phyloP scores from a whole-genome alignment of 2,113 vertebrate genomes.

The Dryoscopus gambensis region DNA sequence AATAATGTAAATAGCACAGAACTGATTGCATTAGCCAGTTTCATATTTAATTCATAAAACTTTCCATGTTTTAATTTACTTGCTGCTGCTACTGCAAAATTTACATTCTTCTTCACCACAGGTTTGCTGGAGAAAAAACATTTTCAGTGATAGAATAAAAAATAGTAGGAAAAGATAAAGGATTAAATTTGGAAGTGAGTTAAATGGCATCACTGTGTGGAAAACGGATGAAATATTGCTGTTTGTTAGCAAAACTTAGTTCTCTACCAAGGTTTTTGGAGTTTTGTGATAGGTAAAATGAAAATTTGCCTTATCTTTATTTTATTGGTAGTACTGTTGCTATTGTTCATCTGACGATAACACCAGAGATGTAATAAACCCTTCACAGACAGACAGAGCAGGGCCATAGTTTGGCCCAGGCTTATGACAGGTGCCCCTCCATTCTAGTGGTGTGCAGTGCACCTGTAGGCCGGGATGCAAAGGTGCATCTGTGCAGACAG shows the following conservation, averaged over 20 bases:
- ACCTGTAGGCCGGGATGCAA: not conserved
- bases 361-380: not conserved
- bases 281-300: not conserved
- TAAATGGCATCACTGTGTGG: not conserved
- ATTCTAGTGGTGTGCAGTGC: not conserved
- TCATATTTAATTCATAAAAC: conserved; percentile 62
- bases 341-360: not conserved
- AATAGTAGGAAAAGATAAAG: not conserved
- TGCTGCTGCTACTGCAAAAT: conserved; percentile 13
- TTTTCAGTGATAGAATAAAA: not conserved
- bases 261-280: not conserved
- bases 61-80: conserved; percentile 40
- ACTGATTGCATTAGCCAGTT: conserved; percentile 34
- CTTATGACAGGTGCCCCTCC: not conserved
- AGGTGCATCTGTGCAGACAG: not conserved
- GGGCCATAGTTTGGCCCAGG: not conserved
- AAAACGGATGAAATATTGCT: not conserved
- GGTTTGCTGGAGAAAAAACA: not conserved
- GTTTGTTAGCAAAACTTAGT: not conserved
- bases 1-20: conserved; percentile 29
- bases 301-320: not conserved
- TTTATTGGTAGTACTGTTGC: not conserved
- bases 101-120: conserved; percentile 2
- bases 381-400: not conserved
- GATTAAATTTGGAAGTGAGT: not conserved